A percentile compares a stretch with the other conserved stretches of the same genome.
phyloP scores from a whole-genome alignment of 2,113 vertebrate genomes.

The Pomatostomus ruficeps region DNA sequence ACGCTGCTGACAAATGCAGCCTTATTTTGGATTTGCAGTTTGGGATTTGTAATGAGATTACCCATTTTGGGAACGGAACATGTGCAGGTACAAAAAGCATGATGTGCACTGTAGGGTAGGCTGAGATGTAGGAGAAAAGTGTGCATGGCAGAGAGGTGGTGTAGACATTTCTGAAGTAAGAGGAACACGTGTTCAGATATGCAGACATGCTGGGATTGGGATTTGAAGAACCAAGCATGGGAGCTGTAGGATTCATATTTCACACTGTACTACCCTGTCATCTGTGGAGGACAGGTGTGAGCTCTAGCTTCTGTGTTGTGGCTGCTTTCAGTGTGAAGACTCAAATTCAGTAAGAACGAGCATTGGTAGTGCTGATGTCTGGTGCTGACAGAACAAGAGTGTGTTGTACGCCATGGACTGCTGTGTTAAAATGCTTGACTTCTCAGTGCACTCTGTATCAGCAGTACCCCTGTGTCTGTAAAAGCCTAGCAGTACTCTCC shows the following conservation, averaged over 20 bases:
- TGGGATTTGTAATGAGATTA: background rate
- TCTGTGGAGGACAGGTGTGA: background rate
- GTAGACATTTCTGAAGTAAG: background rate
- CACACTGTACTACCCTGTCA: background rate
- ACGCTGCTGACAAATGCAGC: background rate
- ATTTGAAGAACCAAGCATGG: background rate
- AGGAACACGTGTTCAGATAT: accelerated
- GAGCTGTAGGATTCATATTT: background rate
- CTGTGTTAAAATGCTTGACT: background rate
- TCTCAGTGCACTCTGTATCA: background rate
- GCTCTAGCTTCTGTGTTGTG: background rate
- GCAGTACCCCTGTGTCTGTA: background rate
- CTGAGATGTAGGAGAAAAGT: background rate
- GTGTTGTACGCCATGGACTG: accelerated
- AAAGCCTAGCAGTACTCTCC: background rate
- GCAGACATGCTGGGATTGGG: background rate
- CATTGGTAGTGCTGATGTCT: background rate
- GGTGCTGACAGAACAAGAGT: background rate
- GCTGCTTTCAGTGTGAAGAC: background rate
- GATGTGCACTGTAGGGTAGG: accelerated
- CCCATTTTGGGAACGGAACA: accelerated
- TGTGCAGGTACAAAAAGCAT: background rate
- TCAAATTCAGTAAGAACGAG: background rate
- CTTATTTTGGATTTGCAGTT: background rate
- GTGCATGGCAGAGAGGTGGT: background rate